Percentiles rank a stretch among this genome's conserved stretches.
phyloP scores from a whole-genome alignment of 1,140 invertebrate genomes.

The Euwallacea fornicatus region DNA sequence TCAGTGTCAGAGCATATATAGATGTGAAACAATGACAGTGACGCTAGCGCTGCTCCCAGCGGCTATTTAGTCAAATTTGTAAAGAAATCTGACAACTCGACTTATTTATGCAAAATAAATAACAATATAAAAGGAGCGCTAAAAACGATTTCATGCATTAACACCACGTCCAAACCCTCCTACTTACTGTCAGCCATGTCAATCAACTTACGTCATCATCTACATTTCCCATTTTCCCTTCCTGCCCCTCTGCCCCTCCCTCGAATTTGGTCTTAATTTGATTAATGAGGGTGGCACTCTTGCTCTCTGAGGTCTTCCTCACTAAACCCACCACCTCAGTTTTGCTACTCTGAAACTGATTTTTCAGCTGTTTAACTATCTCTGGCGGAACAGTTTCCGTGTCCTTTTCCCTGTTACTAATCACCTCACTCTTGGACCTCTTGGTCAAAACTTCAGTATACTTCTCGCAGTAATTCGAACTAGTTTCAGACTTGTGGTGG shows the following conservation, averaged over 20 bases:
- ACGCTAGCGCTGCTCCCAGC: too few relatives aligned
- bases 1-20: too few relatives aligned
- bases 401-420: slow-evolving; percentile 40
- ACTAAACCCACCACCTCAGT: slow-evolving; percentile 16
- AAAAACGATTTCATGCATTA: too few relatives aligned
- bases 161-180: too few relatives aligned
- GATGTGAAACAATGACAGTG: too few relatives aligned
- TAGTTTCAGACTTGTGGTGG: slow-evolving; percentile 35
- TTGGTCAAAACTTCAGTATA: slow-evolving; percentile 40
- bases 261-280: slow-evolving; percentile 50
- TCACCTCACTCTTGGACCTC: slow-evolving; percentile 23
- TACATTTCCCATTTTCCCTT: slow-evolving; percentile 15
- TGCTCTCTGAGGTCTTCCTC: slow-evolving; percentile 36
- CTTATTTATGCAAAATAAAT: too few relatives aligned
- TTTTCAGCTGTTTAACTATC: slow-evolving; percentile 47
- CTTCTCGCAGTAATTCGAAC: slow-evolving; percentile 40
- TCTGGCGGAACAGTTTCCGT: slow-evolving; percentile 43
- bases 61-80: too few relatives aligned
- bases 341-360: slow-evolving; percentile 38
- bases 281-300: slow-evolving; percentile 44
- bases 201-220: slow-evolving; percentile 41
- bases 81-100: too few relatives aligned
- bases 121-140: too few relatives aligned
- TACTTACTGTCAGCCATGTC: too few relatives aligned
- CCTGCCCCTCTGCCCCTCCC: slow-evolving; percentile 26